Conservation (phyloP, 2,113 vertebrate genomes). For the Leuciscus idus region DNA sequence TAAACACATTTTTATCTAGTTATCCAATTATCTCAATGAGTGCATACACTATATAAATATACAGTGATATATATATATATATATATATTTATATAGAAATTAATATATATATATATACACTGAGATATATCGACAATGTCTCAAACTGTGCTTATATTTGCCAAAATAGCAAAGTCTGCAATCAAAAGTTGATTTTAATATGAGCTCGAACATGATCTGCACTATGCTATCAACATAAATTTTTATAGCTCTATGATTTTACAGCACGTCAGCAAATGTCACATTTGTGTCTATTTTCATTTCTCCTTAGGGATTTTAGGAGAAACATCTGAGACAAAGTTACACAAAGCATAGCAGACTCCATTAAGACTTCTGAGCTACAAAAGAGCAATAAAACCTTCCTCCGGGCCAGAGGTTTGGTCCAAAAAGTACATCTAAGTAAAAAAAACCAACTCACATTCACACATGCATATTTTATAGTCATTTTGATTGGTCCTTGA, state of each 20-base stretch:
- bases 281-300: conserved; percentile 1
- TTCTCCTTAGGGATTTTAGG: neutral
- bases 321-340: neutral
- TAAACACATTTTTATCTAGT: neutral
- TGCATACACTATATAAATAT: neutral
- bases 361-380: neutral
- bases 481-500: conserved; percentile 17
- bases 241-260: neutral
- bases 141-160: neutral
- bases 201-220: neutral
- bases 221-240: neutral
- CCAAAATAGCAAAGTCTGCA: neutral
- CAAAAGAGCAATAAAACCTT: conserved; percentile 3
- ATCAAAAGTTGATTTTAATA: neutral
- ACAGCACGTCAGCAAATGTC: conserved; percentile 13
- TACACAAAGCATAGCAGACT: neutral
- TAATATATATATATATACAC: too few species aligned
- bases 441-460: neutral
- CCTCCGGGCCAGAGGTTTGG: neutral
- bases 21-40: neutral
- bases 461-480: conserved; percentile 18
- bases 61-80: neutral
- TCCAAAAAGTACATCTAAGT: neutral
- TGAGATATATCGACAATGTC: neutral
- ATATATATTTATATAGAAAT: too few species aligned